A percentile compares a stretch with the other conserved stretches of the same genome.
These are phyloP conservation scores for Nezara viridula DNA, from an alignment of 2,888 invertebrate species.

Conservation along the genomic window DNA sequence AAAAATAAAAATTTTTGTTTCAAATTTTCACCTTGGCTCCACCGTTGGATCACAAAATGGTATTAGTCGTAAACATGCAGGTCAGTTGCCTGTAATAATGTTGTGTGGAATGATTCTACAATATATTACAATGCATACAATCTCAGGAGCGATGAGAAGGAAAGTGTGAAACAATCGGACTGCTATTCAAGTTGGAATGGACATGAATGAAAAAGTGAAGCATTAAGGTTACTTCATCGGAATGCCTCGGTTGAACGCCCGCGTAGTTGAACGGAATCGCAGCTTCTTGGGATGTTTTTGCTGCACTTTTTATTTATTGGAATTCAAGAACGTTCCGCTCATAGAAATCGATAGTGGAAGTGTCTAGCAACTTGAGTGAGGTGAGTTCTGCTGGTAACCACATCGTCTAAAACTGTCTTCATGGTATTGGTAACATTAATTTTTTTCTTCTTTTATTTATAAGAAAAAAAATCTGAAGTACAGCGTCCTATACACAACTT, in stretches of 20 bases:
- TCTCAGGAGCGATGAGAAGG: neutral
- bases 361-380: neutral
- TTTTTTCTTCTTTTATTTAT: neutral
- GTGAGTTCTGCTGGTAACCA: neutral
- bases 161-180: neutral
- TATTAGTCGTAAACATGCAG: too few relatives aligned
- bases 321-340: conserved; percentile 2
- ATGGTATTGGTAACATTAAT: too few relatives aligned
- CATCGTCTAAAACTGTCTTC: neutral
- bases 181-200: neutral
- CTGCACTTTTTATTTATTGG: neutral
- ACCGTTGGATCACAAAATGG: too few relatives aligned
- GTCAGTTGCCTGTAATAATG: too few relatives aligned
- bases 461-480: neutral
- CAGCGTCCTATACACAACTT: too few relatives aligned
- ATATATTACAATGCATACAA: too few relatives aligned
- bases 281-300: neutral
- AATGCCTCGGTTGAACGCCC: neutral
- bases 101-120: too few relatives aligned
- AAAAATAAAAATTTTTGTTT: too few relatives aligned
- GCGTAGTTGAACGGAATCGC: neutral
- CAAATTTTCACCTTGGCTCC: too few relatives aligned
- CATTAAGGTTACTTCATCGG: neutral
- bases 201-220: neutral
- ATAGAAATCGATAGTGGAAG: neutral